Conservation (phyloP, 1,140 invertebrate species). For the Zaprionus lachaisei region DNA sequence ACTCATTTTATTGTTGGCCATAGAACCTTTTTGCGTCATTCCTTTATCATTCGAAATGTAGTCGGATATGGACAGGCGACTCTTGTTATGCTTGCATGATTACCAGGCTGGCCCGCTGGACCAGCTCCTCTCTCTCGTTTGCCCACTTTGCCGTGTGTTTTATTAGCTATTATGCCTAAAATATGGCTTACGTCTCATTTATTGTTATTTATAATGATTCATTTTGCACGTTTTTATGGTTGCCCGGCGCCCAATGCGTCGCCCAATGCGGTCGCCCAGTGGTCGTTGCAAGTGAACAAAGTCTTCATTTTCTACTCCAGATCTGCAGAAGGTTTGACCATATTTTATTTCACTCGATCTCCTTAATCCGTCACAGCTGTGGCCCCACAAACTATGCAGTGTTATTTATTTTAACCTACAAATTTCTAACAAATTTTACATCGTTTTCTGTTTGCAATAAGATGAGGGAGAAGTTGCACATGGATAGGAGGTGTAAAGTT, state of each 20-base stretch:
- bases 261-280: conserved; percentile 47
- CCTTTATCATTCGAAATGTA: conserved; percentile 77
- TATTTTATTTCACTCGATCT: conserved; percentile 21
- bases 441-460: background rate
- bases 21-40: conserved; percentile 47
- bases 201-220: conserved; percentile 81
- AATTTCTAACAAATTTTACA: background rate
- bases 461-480: background rate
- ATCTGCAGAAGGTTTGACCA: conserved; percentile 3
- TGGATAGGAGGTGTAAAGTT: background rate
- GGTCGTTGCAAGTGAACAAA: conserved; percentile 26
- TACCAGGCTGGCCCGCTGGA: conserved; percentile 24
- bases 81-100: conserved; percentile 75
- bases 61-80: conserved; percentile 67
- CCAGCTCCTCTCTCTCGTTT: conserved; percentile 15
- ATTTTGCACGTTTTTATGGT: conserved; percentile 78
- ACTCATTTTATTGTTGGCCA: conserved; percentile 39
- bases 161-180: conserved; percentile 80
- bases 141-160: conserved; percentile 71
- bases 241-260: conserved; percentile 55
- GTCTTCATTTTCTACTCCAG: background rate
- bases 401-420: conserved; percentile 3
- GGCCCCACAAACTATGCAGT: conserved; percentile 3
- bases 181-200: conserved; percentile 79
- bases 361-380: conserved; percentile 13